Percentiles rank a stretch among this genome's conserved stretches.
Conservation (phyloP, 2,797 vertebrate genomes). For the Peromyscus aztecus region DNA sequence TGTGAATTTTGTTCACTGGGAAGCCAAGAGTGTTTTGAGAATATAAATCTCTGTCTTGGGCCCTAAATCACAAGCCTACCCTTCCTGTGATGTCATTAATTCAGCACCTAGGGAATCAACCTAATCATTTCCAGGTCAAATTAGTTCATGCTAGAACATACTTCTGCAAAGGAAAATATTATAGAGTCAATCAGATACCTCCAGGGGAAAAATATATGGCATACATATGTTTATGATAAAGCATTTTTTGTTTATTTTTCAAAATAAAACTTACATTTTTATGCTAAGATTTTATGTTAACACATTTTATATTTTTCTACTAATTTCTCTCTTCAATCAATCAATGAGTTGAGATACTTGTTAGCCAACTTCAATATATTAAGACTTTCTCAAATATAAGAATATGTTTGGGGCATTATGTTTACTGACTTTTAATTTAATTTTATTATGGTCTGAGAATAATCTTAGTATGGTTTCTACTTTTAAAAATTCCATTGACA, state of each 20-base stretch:
- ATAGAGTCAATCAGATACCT: background rate
- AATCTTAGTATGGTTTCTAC: background rate
- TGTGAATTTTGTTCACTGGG: background rate
- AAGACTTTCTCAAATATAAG: background rate
- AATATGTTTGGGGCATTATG: background rate
- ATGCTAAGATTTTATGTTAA: background rate
- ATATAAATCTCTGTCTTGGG: background rate
- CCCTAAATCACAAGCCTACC: background rate
- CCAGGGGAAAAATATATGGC: constrained; percentile 8
- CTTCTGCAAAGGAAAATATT: constrained; percentile 1
- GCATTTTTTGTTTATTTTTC: background rate
- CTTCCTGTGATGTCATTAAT: background rate
- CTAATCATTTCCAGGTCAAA: constrained; percentile 2
- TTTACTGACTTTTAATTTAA: background rate
- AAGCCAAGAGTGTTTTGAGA: background rate
- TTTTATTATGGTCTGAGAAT: background rate
- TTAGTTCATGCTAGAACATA: background rate
- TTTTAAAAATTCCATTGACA: background rate
- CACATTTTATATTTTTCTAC: background rate
- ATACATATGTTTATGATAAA: background rate
- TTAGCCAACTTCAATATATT: background rate
- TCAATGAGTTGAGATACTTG: background rate
- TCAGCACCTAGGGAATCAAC: background rate
- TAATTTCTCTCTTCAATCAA: background rate
- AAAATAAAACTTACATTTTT: background rate